These are phyloP conservation scores for Drosophila crucigera DNA, from an alignment of 2,888 invertebrate species.

Conservation along the genomic window DNA sequence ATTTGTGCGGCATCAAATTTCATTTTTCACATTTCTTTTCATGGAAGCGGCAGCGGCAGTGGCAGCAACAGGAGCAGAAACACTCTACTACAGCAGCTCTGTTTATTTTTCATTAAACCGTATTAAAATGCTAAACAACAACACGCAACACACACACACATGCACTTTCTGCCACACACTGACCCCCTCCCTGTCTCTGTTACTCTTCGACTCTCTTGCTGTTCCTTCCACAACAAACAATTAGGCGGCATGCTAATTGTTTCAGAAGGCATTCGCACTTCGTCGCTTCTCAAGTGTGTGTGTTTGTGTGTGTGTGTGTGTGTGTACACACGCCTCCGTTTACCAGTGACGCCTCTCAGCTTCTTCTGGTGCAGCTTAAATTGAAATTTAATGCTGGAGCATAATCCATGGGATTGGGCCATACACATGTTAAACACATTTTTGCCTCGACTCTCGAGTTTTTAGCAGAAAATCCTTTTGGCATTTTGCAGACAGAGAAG, in stretches of 20 bases:
- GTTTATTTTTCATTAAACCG: conserved; percentile 75
- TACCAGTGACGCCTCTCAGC: conserved; percentile 2
- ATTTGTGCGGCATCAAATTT: conserved; percentile 68
- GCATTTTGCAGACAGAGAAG: conserved; percentile 47
- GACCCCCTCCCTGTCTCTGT: conserved; percentile 1
- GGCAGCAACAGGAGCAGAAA: conserved; percentile 8
- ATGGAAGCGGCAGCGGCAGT: conserved; percentile 10
- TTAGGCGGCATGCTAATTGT: conserved; percentile 77
- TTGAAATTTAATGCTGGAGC: conserved; percentile 79
- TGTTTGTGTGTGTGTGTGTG: background rate
- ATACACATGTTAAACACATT: conserved; percentile 79
- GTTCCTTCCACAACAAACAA: conserved; percentile 55
- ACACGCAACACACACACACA: conserved; percentile 2
- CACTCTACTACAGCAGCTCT: conserved; percentile 42
- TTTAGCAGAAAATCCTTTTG: conserved; percentile 63
- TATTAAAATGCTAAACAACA: conserved; percentile 60
- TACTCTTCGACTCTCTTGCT: background rate
- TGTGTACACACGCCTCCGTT: background rate
- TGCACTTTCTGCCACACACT: conserved; percentile 4
- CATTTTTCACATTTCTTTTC: conserved; percentile 42
- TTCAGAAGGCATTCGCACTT: conserved; percentile 76
- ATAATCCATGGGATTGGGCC: conserved; percentile 72
- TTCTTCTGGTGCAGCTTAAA: conserved; percentile 69
- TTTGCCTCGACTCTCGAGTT: conserved; percentile 59
- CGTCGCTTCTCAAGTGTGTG: conserved; percentile 66